phyloP scores from a whole-genome alignment of 2,113 vertebrate species.

The Lucifuga dentata region DNA sequence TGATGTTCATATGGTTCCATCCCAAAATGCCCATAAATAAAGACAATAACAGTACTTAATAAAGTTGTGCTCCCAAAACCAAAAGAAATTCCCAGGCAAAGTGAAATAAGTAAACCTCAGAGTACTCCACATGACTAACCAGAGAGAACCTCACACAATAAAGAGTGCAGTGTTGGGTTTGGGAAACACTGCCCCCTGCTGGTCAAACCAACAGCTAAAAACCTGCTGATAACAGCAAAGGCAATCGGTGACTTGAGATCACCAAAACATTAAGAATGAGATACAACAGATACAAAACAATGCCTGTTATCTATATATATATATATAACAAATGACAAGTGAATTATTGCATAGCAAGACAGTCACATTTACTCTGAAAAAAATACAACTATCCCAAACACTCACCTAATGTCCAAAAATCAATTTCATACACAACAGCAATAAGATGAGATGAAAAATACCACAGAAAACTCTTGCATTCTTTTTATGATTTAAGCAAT shows the following conservation, averaged over 20 bases:
- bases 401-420: slow-evolving; percentile 17
- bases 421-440: neutral
- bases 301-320: neutral
- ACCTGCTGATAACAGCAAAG: slow-evolving; percentile 78
- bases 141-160: slow-evolving; percentile 6
- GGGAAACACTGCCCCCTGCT: slow-evolving; percentile 76
- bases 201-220: slow-evolving; percentile 59
- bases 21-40: slow-evolving; percentile 48
- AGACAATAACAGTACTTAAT: slow-evolving; percentile 27
- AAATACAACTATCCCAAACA: slow-evolving; percentile 11
- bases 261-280: slow-evolving; percentile 19
- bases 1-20: slow-evolving; percentile 15
- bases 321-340: neutral
- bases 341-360: neutral
- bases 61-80: slow-evolving; percentile 24
- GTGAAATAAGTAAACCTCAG: slow-evolving; percentile 48
- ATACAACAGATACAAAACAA: slow-evolving; percentile 21
- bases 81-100: slow-evolving; percentile 34
- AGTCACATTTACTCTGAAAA: slow-evolving; percentile 19
- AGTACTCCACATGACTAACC: slow-evolving; percentile 24
- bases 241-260: slow-evolving; percentile 40
- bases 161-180: slow-evolving; percentile 32
- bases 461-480: neutral
- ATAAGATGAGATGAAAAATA: slow-evolving; percentile 20
- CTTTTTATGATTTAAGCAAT: slow-evolving; percentile 3